Evolutionary conservation across 2,888 invertebrate genomes (phyloP).

Genomic region (Diogma glabrata): DNA sequence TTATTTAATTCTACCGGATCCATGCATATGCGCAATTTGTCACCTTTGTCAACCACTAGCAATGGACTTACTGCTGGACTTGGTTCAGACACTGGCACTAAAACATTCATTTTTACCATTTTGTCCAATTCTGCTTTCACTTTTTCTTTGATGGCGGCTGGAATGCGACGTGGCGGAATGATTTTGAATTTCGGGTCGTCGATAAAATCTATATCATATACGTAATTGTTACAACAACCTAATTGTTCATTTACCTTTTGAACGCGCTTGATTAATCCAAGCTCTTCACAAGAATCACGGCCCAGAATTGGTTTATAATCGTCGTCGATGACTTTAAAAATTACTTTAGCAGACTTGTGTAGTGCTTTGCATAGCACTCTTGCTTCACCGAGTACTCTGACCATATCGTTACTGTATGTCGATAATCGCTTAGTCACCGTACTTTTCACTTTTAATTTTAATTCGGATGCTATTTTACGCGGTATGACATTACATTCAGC

Average conservation of each 20-base stretch:
- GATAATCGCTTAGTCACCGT: neutral
- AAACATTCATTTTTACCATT: neutral
- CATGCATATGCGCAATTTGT: neutral
- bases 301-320: too few relatives aligned
- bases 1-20: neutral
- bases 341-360: neutral
- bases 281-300: neutral
- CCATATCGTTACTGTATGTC: neutral
- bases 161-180: neutral
- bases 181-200: constrained; percentile 1
- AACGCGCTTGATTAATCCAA: too few relatives aligned
- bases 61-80: neutral
- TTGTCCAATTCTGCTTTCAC: too few relatives aligned
- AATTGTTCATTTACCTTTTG: too few relatives aligned
- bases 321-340: neutral
- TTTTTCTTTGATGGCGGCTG: neutral
- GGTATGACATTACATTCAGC: neutral
- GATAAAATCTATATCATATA: too few relatives aligned
- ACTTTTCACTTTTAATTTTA: too few relatives aligned
- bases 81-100: neutral
- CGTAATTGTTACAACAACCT: too few relatives aligned
- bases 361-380: neutral
- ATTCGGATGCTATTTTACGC: neutral
- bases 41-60: neutral
- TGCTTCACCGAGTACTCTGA: neutral